phyloP scores from a whole-genome alignment of 2,113 vertebrate genomes.

The Coregonus clupeaformis region DNA sequence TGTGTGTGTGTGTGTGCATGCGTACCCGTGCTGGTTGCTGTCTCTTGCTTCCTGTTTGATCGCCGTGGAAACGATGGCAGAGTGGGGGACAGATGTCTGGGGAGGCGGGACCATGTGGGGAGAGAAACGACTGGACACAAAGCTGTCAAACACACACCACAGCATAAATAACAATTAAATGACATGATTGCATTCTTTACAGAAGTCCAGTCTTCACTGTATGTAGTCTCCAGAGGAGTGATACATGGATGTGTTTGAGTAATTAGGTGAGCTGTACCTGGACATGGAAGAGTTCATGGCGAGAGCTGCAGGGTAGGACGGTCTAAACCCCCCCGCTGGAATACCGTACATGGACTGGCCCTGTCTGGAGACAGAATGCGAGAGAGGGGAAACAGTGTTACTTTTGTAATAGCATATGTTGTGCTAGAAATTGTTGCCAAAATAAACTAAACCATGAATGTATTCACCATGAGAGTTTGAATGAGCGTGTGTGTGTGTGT shows the following conservation, averaged over 20 bases:
- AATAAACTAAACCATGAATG: background rate
- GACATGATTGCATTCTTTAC: too few species aligned
- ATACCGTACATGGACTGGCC: conserved; percentile 90
- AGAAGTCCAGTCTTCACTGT: background rate
- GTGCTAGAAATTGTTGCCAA: background rate
- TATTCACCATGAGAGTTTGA: background rate
- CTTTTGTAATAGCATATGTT: background rate
- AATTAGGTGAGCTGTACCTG: conserved; percentile 72
- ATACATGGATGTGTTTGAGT: too few species aligned
- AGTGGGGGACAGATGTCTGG: conserved; percentile 86
- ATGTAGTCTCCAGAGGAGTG: background rate
- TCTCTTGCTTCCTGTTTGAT: conserved; percentile 88
- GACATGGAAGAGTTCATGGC: conserved; percentile 95
- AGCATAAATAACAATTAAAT: too few species aligned
- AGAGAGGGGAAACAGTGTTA: background rate
- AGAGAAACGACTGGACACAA: conserved; percentile 92
- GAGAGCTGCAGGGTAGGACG: conserved; percentile 85
- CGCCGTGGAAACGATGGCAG: conserved; percentile 79
- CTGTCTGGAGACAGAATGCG: conserved; percentile 69
- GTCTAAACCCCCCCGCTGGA: conserved; percentile 83
- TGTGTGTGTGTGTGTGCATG: conserved; percentile 16
- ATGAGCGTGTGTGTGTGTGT: conserved; percentile 5
- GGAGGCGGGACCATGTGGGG: conserved; percentile 82
- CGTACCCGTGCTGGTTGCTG: conserved; percentile 77
- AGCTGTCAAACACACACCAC: conserved; percentile 58